phyloP scores from a whole-genome alignment of 1,140 invertebrate genomes.

The Achatina immaculata region DNA sequence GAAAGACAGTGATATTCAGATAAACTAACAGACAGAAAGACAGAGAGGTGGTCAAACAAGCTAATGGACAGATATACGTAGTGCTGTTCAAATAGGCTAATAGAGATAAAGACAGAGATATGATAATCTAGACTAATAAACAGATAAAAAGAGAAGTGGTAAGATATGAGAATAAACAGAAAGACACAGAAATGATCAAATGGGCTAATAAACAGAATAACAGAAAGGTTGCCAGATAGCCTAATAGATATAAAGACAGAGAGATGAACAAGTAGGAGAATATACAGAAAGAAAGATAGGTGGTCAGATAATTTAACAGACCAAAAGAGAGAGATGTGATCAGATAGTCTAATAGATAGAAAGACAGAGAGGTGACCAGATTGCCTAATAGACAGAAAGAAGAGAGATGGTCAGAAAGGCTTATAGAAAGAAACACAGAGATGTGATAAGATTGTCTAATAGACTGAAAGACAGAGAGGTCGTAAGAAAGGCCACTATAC shows the following conservation, averaged over 20 bases:
- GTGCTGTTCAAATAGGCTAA: background rate
- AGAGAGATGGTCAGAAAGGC: background rate
- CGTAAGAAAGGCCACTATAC: background rate
- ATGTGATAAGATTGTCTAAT: background rate
- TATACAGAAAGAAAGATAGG: too few relatives aligned
- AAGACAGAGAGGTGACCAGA: background rate
- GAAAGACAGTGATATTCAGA: too few relatives aligned
- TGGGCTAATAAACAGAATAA: background rate
- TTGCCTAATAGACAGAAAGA: background rate
- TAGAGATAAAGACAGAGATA: background rate
- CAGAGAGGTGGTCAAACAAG: background rate
- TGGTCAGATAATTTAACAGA: background rate
- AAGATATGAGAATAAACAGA: background rate
- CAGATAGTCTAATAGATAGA: background rate
- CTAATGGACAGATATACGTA: background rate
- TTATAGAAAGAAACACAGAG: background rate
- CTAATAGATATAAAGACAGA: background rate
- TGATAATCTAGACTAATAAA: background rate
- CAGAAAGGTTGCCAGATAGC: background rate
- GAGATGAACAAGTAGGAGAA: background rate
- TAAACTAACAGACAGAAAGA: background rate
- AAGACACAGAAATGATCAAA: too few relatives aligned
- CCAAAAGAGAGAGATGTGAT: background rate
- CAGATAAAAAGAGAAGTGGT: background rate
- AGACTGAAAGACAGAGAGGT: too few relatives aligned